Evolutionary conservation across 2,113 vertebrate genomes (phyloP).

Genomic region (Oncorhynchus keta): DNA sequence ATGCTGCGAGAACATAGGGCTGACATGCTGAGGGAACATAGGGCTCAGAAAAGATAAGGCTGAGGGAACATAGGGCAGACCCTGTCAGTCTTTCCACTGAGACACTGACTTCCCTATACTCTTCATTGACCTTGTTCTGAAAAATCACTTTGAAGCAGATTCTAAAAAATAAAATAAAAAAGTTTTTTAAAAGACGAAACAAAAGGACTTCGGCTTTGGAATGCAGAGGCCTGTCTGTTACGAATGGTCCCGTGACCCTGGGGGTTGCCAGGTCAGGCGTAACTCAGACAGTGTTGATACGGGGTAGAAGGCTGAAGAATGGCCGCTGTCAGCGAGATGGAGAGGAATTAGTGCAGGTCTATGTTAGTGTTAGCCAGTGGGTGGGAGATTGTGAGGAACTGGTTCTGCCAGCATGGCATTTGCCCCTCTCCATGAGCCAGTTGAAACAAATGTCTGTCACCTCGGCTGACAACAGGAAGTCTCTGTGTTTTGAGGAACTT

Average conservation of each 20-base stretch:
- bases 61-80: too few relatives aligned
- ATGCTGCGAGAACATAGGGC: too few relatives aligned
- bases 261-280: not conserved
- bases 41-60: too few relatives aligned
- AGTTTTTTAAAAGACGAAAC: not conserved
- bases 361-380: not conserved
- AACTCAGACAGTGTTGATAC: constrained; percentile 1
- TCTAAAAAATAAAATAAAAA: not conserved
- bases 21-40: too few relatives aligned
- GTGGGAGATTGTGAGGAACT: not conserved
- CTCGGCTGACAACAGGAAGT: not conserved
- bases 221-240: constrained; percentile 1
- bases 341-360: not conserved
- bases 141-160: not conserved
- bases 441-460: not conserved
- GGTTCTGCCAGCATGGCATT: not conserved
- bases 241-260: not conserved
- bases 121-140: not conserved
- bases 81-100: too few relatives aligned
- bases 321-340: not conserved
- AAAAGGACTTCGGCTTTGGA: not conserved
- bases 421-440: not conserved
- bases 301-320: not conserved
- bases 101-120: too few relatives aligned
- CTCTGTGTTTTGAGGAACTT: not conserved